phyloP scores from a whole-genome alignment of 2,888 invertebrate species.

The Fragum fragum region DNA sequence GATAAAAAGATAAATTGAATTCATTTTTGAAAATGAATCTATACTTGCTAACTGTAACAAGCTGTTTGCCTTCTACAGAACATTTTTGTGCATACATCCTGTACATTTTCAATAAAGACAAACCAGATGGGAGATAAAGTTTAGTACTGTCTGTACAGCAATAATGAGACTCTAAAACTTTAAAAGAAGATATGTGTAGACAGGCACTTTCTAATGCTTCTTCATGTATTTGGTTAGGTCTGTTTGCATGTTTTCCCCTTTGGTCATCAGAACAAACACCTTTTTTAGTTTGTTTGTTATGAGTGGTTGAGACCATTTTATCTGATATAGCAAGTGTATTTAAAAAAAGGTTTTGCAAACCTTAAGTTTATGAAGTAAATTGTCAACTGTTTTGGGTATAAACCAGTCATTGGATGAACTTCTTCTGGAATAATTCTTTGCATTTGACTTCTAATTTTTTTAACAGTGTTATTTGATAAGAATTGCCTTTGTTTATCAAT shows the following conservation, averaged over 20 bases:
- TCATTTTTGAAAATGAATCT: conserved; percentile 45
- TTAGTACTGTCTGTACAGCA: conserved; percentile 55
- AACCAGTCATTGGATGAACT: neutral
- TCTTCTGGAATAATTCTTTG: neutral
- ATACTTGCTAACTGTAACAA: conserved; percentile 34
- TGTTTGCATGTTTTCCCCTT: conserved; percentile 35
- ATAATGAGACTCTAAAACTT: conserved; percentile 56
- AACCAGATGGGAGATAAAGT: conserved; percentile 43
- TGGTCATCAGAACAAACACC: conserved; percentile 25
- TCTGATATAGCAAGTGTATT: conserved; percentile 40
- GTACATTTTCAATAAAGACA: conserved; percentile 57
- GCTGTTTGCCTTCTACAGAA: conserved; percentile 6
- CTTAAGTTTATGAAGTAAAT: neutral
- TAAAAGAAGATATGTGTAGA: conserved; percentile 52
- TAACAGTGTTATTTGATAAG: conserved; percentile 18
- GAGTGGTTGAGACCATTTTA: conserved; percentile 30
- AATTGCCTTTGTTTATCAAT: conserved; percentile 24
- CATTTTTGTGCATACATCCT: conserved; percentile 51
- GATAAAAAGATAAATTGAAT: conserved; percentile 61
- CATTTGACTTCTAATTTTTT: neutral
- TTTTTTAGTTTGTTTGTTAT: conserved; percentile 20
- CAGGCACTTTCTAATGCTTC: conserved; percentile 25
- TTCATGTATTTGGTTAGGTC: too few relatives aligned
- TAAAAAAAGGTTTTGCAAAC: conserved; percentile 37
- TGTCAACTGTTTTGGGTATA: neutral